Percentiles rank a stretch among this genome's conserved stretches.
Evolutionary conservation across 2,113 vertebrate species (phyloP).

Genomic region (Cinclus cinclus): DNA sequence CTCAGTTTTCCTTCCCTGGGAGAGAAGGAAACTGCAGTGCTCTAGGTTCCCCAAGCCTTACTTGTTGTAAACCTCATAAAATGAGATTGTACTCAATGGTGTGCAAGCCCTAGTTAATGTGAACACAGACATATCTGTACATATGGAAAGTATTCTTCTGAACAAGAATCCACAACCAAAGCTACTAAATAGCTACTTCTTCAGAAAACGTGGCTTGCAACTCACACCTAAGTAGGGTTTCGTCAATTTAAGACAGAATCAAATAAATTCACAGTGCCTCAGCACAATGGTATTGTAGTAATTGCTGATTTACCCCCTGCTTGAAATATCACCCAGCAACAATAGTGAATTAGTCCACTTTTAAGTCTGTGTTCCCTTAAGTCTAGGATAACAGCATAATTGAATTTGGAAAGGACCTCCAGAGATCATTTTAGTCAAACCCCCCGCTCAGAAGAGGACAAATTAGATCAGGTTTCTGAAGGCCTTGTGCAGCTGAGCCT

Average conservation of each 20-base stretch:
- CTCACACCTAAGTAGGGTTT: background rate
- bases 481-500: background rate
- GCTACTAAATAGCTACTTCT: background rate
- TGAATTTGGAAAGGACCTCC: background rate
- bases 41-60: background rate
- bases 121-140: background rate
- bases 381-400: background rate
- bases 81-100: background rate
- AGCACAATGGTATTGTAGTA: background rate
- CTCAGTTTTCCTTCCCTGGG: background rate
- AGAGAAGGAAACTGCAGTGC: background rate
- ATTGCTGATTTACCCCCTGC: background rate
- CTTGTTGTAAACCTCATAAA: background rate
- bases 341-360: background rate
- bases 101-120: background rate
- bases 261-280: background rate
- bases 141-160: background rate
- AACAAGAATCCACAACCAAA: background rate
- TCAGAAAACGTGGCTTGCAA: background rate
- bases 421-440: background rate
- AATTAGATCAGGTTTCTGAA: background rate
- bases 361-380: background rate
- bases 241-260: background rate
- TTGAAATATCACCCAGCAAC: background rate
- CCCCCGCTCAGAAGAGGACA: background rate